Evolutionary conservation across 2,888 invertebrate genomes (phyloP).

Genomic region (Ormyrus nitidulus): DNA sequence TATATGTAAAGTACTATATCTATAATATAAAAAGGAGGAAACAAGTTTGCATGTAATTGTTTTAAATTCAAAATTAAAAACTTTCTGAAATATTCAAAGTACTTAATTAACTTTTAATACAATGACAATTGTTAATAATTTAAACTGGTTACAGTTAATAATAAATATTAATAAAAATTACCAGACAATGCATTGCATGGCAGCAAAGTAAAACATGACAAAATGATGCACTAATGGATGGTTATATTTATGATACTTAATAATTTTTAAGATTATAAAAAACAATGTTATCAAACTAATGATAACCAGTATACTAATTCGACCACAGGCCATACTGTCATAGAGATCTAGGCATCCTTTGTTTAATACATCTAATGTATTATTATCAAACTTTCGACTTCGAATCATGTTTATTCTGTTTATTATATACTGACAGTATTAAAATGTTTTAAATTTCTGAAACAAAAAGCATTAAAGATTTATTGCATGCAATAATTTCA

Average conservation of each 20-base stretch:
- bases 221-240: slow-evolving; percentile 77
- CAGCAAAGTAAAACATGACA: slow-evolving; percentile 76
- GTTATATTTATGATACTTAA: slow-evolving; percentile 74
- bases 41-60: too few relatives aligned
- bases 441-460: slow-evolving; percentile 15
- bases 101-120: neutral
- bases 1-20: neutral
- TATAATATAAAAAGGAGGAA: neutral
- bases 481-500: neutral
- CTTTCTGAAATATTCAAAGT: too few relatives aligned
- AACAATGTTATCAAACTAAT: slow-evolving; percentile 74
- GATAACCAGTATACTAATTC: slow-evolving; percentile 74
- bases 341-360: slow-evolving; percentile 75
- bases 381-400: slow-evolving; percentile 70
- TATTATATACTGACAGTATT: slow-evolving; percentile 3
- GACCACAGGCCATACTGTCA: slow-evolving; percentile 75
- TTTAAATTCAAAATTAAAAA: too few relatives aligned
- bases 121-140: slow-evolving; percentile 16
- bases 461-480: slow-evolving; percentile 6
- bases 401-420: slow-evolving; percentile 60
- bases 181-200: slow-evolving; percentile 76
- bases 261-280: slow-evolving; percentile 70
- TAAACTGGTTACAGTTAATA: neutral
- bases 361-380: slow-evolving; percentile 74
- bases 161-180: slow-evolving; percentile 63